Base-by-base conservation (phyloP, 2,113 vertebrate genomes). In the Oreochromis spilurus region DNA sequence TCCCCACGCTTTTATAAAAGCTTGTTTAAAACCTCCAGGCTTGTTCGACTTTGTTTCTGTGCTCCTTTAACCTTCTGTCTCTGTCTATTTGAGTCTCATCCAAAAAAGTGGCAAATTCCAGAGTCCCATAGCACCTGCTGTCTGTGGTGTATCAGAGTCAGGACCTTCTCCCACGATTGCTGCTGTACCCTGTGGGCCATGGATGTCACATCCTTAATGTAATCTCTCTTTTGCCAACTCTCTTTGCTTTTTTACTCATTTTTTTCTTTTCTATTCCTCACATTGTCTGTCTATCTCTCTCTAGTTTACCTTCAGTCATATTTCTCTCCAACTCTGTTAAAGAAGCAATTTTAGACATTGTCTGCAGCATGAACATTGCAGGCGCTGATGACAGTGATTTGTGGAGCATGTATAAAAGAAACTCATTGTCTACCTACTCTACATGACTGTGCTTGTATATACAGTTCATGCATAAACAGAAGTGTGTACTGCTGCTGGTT, bases 51-150 rank as follows among this genome's bases (percentile, higher is more conserved):
- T 85, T 29, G n/a, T 58, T 86, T 72, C 62, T 58, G 75, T 9
- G 53, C 62, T 21, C 60, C 82, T 87, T 87, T 90, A 80, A 91
- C 91, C 91, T 89, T 88, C 75, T 85, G 81, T 91, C 84, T 90
- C 31, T 17, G 31, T 90, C 80, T 81, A 48, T 92, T 85, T 87
- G 57, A 79, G 48, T 89, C 81, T 24, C 16, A 5, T 86, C 89
- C 79, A 53, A 85, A 45, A 65, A 86, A 82, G 72, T 80, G 79
- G 31, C 2, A 29, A 82, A 60, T 57, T 40, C 21, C 60, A 70
- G 48, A 78, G 36, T 89, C 55, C 75, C 11, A 7, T 45, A 70
- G 72, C 38, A 78, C 60, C 45, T 10, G 45, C 70, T 81, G 87
- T 84, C 81, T 87, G 86, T 34, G 38, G 85, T n/a, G 57, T 57